Evolutionary conservation across 2,113 vertebrate species (phyloP), one percentile per base, ranked within the genome.

Genomic region (Oncorhynchus clarkii): DNA sequence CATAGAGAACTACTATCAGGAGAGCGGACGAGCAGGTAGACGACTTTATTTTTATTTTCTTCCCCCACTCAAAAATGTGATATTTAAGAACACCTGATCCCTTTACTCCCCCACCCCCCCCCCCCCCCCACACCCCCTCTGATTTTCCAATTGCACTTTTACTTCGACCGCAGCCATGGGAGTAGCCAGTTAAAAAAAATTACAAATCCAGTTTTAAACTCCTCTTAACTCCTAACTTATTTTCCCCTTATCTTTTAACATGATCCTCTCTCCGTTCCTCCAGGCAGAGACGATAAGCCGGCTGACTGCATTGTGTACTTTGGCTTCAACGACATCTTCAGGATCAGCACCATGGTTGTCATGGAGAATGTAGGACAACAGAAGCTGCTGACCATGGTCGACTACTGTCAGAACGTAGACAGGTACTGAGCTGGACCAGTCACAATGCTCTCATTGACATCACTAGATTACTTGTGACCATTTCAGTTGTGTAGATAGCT

Each of bases 1-100:
- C 49, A 95, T 99, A 77, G 97, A 99, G 90, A 99, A 99, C 90
- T 99, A 99, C 79, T 99, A 99, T 88, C 98, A 99, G 66, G 98
- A 99, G 90, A 99, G 98, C 34, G 98, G 98, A 1, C 96, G 97
- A 4, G 98, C 98, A 93, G 97, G 98, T 99, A 92, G 14, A 72
- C 8, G 0, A 13, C 9, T 22, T 3, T 6, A 3, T 31, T 5
- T 31, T 5, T 6, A 1, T 34, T 11, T 39, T 39, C 4, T 11
- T 2, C 5, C n/a, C 24, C 13, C 1, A 13, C 22, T 66, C 64
- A 24, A 5, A 13, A 1, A 66, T 45, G 2, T 45, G 39, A 45
- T 45, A 45, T 45, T 45, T 45, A 45, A 9, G 18, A 62, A 62
- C 59, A 16, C 59, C 59, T 60, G 59, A 60, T 60, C 14, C 18